A percentile compares a stretch with the other conserved stretches of the same genome.
Conservation (phyloP, 2,797 vertebrate species). For the Sparus aurata region DNA sequence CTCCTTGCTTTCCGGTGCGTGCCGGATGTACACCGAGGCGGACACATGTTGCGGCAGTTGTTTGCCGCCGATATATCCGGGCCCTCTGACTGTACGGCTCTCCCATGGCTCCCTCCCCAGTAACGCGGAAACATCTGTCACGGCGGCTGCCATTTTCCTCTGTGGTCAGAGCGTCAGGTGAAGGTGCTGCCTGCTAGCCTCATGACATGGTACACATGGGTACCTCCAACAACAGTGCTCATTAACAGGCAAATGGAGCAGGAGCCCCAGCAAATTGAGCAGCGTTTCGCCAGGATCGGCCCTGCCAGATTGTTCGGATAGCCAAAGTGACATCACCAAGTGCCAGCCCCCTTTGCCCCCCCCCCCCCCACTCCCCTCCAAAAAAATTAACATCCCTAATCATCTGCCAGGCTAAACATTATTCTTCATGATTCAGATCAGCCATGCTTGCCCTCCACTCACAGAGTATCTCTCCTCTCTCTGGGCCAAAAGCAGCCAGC, state of each 20-base stretch:
- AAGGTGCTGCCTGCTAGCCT: constrained; percentile 84
- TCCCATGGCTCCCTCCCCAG: constrained; percentile 75
- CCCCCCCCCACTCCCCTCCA: constrained; percentile 22
- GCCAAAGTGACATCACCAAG: constrained; percentile 85
- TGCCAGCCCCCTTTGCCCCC: constrained; percentile 71
- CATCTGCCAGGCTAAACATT: constrained; percentile 89
- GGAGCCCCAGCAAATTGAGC: constrained; percentile 83
- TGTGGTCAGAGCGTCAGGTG: constrained; percentile 84
- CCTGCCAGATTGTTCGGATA: constrained; percentile 84
- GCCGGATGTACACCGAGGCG: constrained; percentile 54
- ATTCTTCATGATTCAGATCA: constrained; percentile 88
- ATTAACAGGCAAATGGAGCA: constrained; percentile 89
- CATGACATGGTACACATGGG: constrained; percentile 87
- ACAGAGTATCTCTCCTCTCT: constrained; percentile 74
- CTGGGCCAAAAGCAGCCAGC: constrained; percentile 81
- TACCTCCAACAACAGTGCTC: constrained; percentile 87
- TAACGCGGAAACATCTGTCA: constrained; percentile 87
- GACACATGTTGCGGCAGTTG: constrained; percentile 80
- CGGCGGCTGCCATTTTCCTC: constrained; percentile 80
- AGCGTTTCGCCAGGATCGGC: constrained; percentile 78
- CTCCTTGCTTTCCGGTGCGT: constrained; percentile 38
- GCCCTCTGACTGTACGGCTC: constrained; percentile 76
- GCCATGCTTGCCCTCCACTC: constrained; percentile 83
- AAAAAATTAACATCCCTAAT: constrained; percentile 87
- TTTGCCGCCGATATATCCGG: constrained; percentile 64